Evolutionary conservation across 2,113 vertebrate genomes (phyloP).

Genomic region (Etia nguti): DNA sequence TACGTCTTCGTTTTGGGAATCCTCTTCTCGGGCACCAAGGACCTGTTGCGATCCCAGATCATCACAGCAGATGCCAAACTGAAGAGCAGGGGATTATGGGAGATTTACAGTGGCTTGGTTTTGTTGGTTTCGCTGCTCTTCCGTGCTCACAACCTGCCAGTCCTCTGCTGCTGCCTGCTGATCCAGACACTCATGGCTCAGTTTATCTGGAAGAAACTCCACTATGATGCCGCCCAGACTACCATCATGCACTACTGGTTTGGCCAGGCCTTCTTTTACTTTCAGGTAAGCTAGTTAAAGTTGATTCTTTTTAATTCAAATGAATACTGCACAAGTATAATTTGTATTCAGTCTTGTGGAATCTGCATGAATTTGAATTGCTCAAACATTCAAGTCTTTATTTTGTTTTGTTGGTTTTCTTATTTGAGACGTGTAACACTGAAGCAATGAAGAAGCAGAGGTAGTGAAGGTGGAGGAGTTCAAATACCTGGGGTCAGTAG

Average conservation of each 20-base stretch:
- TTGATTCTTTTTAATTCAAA: neutral
- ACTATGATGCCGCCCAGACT: constrained; percentile 81
- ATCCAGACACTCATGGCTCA: constrained; percentile 83
- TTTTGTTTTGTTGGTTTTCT: neutral
- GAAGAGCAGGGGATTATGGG: constrained; percentile 85
- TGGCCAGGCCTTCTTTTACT: constrained; percentile 96
- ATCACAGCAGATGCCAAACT: constrained; percentile 62
- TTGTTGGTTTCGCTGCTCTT: constrained; percentile 84
- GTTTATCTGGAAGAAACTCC: constrained; percentile 87
- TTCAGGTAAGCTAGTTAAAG: constrained; percentile 81
- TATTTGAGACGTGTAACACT: neutral
- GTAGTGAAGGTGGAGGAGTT: neutral
- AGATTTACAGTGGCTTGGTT: constrained; percentile 85
- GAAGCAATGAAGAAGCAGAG: neutral
- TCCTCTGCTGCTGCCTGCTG: constrained; percentile 83
- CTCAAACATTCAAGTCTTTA: neutral
- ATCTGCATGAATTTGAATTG: neutral
- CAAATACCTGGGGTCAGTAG: neutral
- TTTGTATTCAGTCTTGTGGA: neutral
- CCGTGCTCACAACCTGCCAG: constrained; percentile 89
- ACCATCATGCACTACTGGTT: constrained; percentile 98
- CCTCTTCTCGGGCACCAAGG: constrained; percentile 88
- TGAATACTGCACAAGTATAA: neutral
- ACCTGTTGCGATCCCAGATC: constrained; percentile 85
- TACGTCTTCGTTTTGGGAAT: constrained; percentile 93